Evolutionary conservation across 1,140 invertebrate species (phyloP), one percentile per base, ranked within the genome.

Genomic region (Drosophila setifemur): DNA sequence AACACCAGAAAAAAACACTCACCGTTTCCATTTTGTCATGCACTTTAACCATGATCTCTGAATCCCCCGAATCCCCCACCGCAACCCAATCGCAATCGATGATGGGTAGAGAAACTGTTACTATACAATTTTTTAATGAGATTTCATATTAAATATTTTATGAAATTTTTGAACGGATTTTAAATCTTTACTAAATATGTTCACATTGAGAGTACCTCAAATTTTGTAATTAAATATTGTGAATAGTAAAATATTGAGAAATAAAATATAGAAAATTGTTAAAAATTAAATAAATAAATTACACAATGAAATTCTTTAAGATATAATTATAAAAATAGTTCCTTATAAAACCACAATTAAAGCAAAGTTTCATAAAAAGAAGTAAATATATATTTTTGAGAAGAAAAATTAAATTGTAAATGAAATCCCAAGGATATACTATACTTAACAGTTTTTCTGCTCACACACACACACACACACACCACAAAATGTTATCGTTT

Each of bases 1-100:
- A 89, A 89, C 88, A 89, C 81, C 70, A 83, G 67, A 89, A 49
- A 83, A 89, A 49, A 83, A 88, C 86, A 88, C 79, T 83, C 79
- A 83, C 79, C 19, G 55, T 85, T 85, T 45, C 58, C 79, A 83
- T 83, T 83, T 58, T 52, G 50, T 83, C 79, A 88, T 35, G 79
- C 76, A 81, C 83, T 88, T 69, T 21, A 40, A 67, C 82, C 77
- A 87, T 73, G 50, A 43, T 78, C 54, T 60, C 61, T 25, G 52
- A n/a, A n/a, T n/a, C n/a, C n/a, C 52, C 54, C 40, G 1, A 28
- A 69, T 66, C 35, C 50, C 25, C 54, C 48, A 53, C 39, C 16
- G n/a, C n/a, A 40, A 43, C 52, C 57, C 45, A 45, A 35, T 23
- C 52, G 66, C 76, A 67, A 18, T 37, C 45, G n/a, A 14, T 28